Percentiles rank a stretch among this genome's conserved stretches.
phyloP scores from a whole-genome alignment of 1,140 invertebrate genomes.

The Hyles euphorbiae region DNA sequence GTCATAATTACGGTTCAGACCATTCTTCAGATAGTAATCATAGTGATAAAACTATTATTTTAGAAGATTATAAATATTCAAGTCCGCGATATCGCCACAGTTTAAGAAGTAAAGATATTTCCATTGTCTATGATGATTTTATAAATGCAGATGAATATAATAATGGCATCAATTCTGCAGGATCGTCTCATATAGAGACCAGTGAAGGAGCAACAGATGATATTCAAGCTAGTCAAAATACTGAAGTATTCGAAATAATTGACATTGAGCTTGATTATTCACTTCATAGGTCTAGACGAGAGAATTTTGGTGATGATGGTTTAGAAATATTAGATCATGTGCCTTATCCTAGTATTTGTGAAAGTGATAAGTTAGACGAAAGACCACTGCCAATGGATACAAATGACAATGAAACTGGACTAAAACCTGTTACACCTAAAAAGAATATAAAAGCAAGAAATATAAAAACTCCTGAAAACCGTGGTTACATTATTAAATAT shows the following conservation, averaged over 20 bases:
- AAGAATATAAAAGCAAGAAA: conserved; percentile 3
- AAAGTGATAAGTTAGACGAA: too few species aligned
- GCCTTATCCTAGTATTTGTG: conserved; percentile 1
- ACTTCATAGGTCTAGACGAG: conserved; percentile 31
- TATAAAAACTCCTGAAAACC: conserved; percentile 44
- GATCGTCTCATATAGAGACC: too few species aligned
- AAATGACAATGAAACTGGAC: too few species aligned
- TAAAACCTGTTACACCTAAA: neutral
- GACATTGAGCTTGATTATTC: conserved; percentile 66
- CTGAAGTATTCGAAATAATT: conserved; percentile 49
- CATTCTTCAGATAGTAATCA: neutral
- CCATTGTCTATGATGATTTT: too few species aligned
- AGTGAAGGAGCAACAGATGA: neutral
- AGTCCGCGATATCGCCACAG: too few species aligned
- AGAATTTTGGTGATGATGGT: conserved; percentile 40
- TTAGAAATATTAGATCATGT: conserved; percentile 39
- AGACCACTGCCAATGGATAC: too few species aligned
- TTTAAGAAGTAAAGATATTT: too few species aligned
- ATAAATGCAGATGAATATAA: too few species aligned
- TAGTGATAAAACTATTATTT: too few species aligned
- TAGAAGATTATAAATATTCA: too few species aligned
- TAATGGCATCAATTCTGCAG: too few species aligned
- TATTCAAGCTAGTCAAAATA: conserved; percentile 30
- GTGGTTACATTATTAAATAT: conserved; percentile 70
- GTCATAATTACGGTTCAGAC: too few species aligned